These are phyloP conservation scores for Saxidomus purpurata DNA, from an alignment of 1,140 invertebrate genomes.

Conservation along the genomic window DNA sequence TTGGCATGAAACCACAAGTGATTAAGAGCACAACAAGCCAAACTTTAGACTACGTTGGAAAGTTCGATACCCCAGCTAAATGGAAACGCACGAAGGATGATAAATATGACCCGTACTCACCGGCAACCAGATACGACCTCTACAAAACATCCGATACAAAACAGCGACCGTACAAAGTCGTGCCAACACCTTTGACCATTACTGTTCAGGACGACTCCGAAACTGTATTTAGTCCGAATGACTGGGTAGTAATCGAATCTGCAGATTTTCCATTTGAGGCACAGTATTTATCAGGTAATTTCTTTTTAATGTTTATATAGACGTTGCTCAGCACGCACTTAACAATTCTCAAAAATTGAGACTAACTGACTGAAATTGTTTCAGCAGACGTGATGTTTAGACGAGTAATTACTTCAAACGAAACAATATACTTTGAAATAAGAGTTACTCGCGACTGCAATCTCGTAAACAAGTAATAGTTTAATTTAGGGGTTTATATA, in stretches of 20 bases:
- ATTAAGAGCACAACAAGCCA: constrained; percentile 68
- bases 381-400: no score
- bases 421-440: no score
- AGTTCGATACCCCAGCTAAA: constrained; percentile 70
- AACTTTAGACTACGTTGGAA: constrained; percentile 69
- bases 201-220: background rate
- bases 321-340: no score
- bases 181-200: constrained; percentile 8
- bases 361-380: no score
- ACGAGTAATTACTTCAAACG: no score
- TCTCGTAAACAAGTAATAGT: no score
- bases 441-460: no score
- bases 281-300: constrained; percentile 49
- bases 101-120: constrained; percentile 53
- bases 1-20: constrained; percentile 64
- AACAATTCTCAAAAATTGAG: no score
- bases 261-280: constrained; percentile 45
- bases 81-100: constrained; percentile 70
- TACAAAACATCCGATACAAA: background rate
- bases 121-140: constrained; percentile 32
- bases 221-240: background rate
- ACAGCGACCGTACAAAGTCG: constrained; percentile 20
- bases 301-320: no score
- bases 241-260: constrained; percentile 42
- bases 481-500: no score